A percentile compares a stretch with the other conserved stretches of the same genome.
Evolutionary conservation across 2,113 vertebrate species (phyloP).

Genomic region (Microtus montanus): DNA sequence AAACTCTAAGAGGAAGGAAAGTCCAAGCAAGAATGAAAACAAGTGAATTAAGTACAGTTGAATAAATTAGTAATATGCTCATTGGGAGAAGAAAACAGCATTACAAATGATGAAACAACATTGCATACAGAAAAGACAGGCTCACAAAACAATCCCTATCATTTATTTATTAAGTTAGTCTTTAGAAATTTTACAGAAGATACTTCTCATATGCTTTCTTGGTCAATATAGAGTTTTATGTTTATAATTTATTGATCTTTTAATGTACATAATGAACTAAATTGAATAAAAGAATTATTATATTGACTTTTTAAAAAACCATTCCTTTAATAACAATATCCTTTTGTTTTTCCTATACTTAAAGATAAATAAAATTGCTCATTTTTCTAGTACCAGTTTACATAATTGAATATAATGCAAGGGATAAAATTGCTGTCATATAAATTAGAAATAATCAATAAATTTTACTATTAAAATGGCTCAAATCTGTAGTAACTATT

Average conservation of each 20-base stretch:
- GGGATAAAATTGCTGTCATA: not conserved
- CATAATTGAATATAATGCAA: not conserved
- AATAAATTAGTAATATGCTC: not conserved
- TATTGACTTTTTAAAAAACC: not conserved
- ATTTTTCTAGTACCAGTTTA: not conserved
- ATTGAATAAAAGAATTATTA: not conserved
- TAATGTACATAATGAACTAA: not conserved
- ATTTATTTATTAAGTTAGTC: not conserved
- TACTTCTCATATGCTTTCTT: not conserved
- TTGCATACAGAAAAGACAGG: not conserved
- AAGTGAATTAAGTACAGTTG: not conserved
- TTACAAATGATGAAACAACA: not conserved
- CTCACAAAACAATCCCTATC: not conserved
- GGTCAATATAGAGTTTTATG: not conserved
- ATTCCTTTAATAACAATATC: not conserved
- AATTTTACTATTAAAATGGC: not conserved
- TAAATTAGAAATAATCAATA: not conserved
- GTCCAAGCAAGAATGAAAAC: not conserved
- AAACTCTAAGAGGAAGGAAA: not conserved
- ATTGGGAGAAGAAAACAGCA: not conserved
- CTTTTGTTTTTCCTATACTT: not conserved
- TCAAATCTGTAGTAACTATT: not conserved
- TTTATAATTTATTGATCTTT: slow-evolving; percentile 1
- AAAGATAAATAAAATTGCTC: not conserved
- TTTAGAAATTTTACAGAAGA: slow-evolving; percentile 3